These are phyloP conservation scores for Trachelus stipa DNA, from an alignment of 2,888 invertebrate species.

Conservation along the genomic window DNA sequence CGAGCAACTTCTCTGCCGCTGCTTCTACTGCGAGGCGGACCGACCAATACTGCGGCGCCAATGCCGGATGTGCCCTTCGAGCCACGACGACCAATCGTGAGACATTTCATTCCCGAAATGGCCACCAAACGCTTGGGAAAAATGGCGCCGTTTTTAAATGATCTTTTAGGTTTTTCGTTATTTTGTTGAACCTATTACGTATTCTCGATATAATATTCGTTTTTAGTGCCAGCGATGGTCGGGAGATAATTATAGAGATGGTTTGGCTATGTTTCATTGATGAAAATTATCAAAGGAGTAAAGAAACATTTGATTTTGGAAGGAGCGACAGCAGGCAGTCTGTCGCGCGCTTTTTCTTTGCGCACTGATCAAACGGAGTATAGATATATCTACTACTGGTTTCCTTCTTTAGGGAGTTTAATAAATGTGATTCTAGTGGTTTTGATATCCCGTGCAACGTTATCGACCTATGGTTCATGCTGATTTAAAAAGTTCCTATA, in stretches of 20 bases:
- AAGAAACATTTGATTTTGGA: not conserved
- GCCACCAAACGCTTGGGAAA: not conserved
- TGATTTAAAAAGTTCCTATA: not conserved
- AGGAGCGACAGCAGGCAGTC: not conserved
- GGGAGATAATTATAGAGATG: not conserved
- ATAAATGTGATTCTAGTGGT: not conserved
- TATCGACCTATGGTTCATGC: not conserved
- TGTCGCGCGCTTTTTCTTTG: not conserved
- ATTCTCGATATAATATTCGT: not conserved
- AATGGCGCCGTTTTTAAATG: not conserved
- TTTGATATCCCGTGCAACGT: not conserved
- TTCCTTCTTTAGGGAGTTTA: not conserved
- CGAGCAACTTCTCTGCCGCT: constrained; percentile 51
- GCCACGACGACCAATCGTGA: constrained; percentile 45
- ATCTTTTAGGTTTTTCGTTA: not conserved
- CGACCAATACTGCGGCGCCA: constrained; percentile 56
- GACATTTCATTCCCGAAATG: constrained; percentile 5
- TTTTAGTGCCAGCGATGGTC: not conserved
- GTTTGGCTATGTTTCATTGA: not conserved
- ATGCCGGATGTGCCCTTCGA: constrained; percentile 57
- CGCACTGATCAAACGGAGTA: not conserved
- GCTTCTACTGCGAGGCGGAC: constrained; percentile 38
- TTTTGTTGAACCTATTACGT: not conserved
- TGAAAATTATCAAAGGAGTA: not conserved
- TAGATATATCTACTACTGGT: not conserved